Base-by-base conservation (phyloP, 2,113 vertebrate species). In the Ascaphus truei region DNA sequence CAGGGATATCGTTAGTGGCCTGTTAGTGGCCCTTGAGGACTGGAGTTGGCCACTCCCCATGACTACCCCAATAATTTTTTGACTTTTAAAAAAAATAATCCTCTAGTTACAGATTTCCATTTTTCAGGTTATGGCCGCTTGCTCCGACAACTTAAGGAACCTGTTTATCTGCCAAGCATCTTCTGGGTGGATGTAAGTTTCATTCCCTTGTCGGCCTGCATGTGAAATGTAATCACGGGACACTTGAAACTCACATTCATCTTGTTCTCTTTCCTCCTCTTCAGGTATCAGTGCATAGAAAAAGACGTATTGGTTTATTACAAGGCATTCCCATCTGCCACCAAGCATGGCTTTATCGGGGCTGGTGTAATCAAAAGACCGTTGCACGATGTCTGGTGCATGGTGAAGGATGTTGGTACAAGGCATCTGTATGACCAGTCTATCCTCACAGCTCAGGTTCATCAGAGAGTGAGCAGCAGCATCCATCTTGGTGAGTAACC, bases 121-220 rank as follows among this genome's bases (percentile, higher is more conserved):
- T 23, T 60, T 69, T 51, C 79, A 99, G 97, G 88, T 98, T 22
- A 91, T 91, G 86, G 83, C 92, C 18, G 94, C 95, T 4, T 95
- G 92, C 48, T 90, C 88, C 2, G 84, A 91, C 27, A 89, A 98
- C 72, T 81, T 94, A 57, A 86, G 81, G 71, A 95, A 93, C 72
- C 81, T 98, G 72, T 83, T 96, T 71, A 77, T 7, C 0, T 77
- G 89, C 68, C 90, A 88, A 62, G 86, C 90, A 34, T 50, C 91
- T 26, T 92, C 89, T 53, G 94, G 91, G 11, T 99, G 96, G 97
- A 95, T 86, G 97, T 98, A 79, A 92, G 90, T 78, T 48, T 10
- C 18, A 27, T 20, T n/a, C 12, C 15, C 25, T 27, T 26, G 12
- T 48, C 29, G 3, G 3, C 2, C n/a, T 1, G 18, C 25, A 9